A percentile compares a stretch with the other conserved stretches of the same genome.
These are phyloP conservation scores for Pandion haliaetus DNA, from an alignment of 2,113 vertebrate genomes.

Conservation along the genomic window DNA sequence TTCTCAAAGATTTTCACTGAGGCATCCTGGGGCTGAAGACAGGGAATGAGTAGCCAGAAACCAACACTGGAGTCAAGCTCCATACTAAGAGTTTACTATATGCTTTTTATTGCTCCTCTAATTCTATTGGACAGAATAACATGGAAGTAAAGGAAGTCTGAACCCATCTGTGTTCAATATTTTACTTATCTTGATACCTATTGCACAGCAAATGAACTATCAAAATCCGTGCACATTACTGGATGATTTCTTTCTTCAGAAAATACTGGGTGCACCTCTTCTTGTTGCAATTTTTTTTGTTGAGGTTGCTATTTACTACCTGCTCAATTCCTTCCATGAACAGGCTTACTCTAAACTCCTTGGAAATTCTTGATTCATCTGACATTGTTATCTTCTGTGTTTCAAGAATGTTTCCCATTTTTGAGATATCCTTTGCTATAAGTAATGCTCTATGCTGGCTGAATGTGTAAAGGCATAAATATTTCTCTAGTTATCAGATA, in stretches of 20 bases:
- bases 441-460: background rate
- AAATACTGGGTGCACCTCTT: background rate
- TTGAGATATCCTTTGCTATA: background rate
- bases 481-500: background rate
- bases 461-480: background rate
- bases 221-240: background rate
- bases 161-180: background rate
- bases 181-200: background rate
- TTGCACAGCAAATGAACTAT: background rate
- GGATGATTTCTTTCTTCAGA: background rate
- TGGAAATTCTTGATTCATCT: background rate
- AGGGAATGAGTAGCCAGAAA: background rate
- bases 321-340: background rate
- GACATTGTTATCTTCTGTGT: background rate
- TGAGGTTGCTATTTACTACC: background rate
- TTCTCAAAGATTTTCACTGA: background rate
- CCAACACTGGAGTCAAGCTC: background rate
- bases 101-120: background rate
- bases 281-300: background rate
- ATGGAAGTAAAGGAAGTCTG: background rate
- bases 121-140: background rate
- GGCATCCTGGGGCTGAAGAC: background rate
- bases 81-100: background rate
- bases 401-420: background rate
- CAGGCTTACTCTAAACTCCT: background rate